Base-by-base conservation (phyloP, 2,797 vertebrate species). In the Vespertilio murinus region DNA sequence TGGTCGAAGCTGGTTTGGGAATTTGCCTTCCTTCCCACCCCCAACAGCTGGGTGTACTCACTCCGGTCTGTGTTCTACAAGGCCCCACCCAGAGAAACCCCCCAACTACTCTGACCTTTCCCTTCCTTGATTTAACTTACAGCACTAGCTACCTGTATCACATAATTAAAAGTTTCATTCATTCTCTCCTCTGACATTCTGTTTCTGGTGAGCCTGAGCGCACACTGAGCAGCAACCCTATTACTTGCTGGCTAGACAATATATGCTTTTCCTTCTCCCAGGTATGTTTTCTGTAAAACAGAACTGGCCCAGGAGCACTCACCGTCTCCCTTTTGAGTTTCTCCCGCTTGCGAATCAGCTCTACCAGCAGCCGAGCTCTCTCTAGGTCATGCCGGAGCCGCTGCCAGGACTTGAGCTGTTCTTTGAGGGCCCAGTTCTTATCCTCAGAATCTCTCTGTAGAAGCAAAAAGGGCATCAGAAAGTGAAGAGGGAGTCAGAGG, bases 401-500 rank as follows among this genome's bases (percentile, higher is more conserved):
- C 98, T 99, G 99, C 99, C 99, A 99, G 1, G 99, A 99, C 97
- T 99, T 99, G 95, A 99, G 98, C 98, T 99, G 99, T 97, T 99
- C 99, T 98, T 99, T 99, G 93, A 99, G 97, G 74, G 98, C 98
- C 65, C 98, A 98, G 74, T 99, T 99, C 96, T 99, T 99, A 98
- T 99, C 99, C 97, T 99, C 99, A 4, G 98, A 98, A 96, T 99
- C 99, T 98, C 98, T 98, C 99, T 99, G 98, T 47, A 25, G 97
- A 97, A 97, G 97, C 75, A 97, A 97, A 96, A 97, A 95, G 96
- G 93, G 54, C 25, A 94, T 96, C 17, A 61, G 95, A 88, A 97
- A 88, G 97, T 87, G 84, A 93, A 1, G 65, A 94, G 92, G 96
- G 75, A 88, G 69, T 22, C 81, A 81, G 33, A 88, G 42, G n/a